Evolutionary conservation across 2,797 vertebrate species (phyloP).

Genomic region (Morelia viridis): DNA sequence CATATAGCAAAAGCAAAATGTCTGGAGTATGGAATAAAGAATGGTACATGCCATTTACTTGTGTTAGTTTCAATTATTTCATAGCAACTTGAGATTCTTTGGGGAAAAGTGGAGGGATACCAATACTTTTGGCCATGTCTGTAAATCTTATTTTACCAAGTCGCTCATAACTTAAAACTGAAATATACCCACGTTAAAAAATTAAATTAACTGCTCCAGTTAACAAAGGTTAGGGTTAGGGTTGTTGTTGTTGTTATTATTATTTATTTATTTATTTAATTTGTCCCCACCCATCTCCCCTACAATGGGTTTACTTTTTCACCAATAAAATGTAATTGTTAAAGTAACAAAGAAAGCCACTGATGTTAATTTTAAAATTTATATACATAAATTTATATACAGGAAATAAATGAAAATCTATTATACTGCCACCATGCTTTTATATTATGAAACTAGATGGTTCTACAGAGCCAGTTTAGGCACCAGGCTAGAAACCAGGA

Average conservation of each 20-base stretch:
- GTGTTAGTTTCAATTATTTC: neutral
- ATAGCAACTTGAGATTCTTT: neutral
- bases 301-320: no score
- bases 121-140: neutral
- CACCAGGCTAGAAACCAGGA: no score
- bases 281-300: no score
- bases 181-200: constrained; percentile 37
- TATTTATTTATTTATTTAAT: no score
- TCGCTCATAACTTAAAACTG: constrained; percentile 49
- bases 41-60: neutral
- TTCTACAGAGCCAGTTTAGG: no score
- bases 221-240: constrained; percentile 64
- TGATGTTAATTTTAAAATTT: constrained; percentile 80
- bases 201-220: constrained; percentile 55
- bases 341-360: constrained; percentile 74
- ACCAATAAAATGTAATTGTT: constrained; percentile 69
- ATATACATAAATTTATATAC: constrained; percentile 73
- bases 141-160: constrained; percentile 25
- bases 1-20: neutral
- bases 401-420: constrained; percentile 75
- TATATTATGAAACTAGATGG: constrained; percentile 64
- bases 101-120: neutral
- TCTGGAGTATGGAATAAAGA: neutral
- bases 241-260: no score
- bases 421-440: constrained; percentile 73